Percentiles rank a stretch among this genome's conserved stretches.
Conservation (phyloP, 2,797 vertebrate genomes). For the Otus scops region DNA sequence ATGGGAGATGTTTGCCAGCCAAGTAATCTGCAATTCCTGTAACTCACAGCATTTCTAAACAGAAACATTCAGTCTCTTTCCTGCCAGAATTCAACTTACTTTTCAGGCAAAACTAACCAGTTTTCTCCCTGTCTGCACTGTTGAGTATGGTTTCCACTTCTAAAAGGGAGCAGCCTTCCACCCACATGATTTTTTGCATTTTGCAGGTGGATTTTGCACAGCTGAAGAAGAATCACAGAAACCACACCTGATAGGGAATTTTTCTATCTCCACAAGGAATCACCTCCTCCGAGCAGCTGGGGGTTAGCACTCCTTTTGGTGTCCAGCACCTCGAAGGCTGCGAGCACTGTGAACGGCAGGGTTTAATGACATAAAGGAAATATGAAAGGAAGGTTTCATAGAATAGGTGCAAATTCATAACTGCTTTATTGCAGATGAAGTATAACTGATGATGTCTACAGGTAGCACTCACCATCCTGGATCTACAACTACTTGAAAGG, state of each 20-base stretch:
- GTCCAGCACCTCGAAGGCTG: background rate
- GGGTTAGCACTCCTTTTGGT: background rate
- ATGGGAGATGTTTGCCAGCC: background rate
- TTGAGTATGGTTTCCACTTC: background rate
- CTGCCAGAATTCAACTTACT: background rate
- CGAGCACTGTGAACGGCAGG: accelerated
- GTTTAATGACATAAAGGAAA: background rate
- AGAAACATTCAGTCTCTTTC: background rate
- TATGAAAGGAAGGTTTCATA: background rate
- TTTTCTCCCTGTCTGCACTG: background rate
- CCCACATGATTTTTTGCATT: background rate
- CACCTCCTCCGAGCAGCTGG: background rate
- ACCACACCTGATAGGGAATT: background rate
- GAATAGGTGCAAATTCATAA: background rate
- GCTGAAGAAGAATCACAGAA: background rate
- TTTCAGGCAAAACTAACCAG: background rate
- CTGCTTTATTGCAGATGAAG: background rate
- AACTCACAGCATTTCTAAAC: background rate
- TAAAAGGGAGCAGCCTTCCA: background rate
- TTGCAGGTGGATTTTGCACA: background rate
- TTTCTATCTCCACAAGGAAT: background rate
- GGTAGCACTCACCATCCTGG: background rate
- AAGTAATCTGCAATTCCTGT: background rate
- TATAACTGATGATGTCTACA: background rate
- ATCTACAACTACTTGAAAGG: background rate